These are phyloP conservation scores for Myotis findleyi DNA, from an alignment of 2,797 vertebrate species.

Conservation along the genomic window DNA sequence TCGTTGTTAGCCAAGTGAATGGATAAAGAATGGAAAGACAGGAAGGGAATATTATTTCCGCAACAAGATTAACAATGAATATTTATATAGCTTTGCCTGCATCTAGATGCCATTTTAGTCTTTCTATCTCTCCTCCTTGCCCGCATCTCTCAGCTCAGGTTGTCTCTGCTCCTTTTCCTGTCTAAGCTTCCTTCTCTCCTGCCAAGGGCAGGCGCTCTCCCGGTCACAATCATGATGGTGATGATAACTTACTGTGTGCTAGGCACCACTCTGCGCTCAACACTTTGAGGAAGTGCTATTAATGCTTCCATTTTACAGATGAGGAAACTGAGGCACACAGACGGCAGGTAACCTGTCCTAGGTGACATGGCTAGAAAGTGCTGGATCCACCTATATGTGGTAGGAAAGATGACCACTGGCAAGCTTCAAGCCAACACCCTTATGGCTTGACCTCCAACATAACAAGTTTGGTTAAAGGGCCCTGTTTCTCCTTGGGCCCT, in stretches of 20 bases:
- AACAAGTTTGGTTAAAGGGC: neutral
- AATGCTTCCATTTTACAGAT: neutral
- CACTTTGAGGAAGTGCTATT: neutral
- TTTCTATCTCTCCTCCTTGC: neutral
- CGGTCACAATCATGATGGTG: neutral
- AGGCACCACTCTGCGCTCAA: neutral
- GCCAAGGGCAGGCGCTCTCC: neutral
- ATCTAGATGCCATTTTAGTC: no score
- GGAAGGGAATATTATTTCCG: neutral
- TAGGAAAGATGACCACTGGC: neutral
- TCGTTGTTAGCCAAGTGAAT: neutral
- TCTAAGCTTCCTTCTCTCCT: neutral
- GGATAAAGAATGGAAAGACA: neutral
- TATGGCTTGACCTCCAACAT: neutral
- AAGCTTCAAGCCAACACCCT: neutral
- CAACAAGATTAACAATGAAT: neutral
- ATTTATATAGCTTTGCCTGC: neutral
- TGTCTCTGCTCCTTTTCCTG: neutral
- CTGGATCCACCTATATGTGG: neutral
- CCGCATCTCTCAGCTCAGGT: neutral
- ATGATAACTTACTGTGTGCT: neutral
- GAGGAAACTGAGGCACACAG: neutral
- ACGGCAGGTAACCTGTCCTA: neutral
- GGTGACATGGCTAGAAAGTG: neutral
- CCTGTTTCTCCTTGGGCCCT: neutral